Conservation (phyloP, 2,888 invertebrate species). For the Drosophila austrosaltans region DNA sequence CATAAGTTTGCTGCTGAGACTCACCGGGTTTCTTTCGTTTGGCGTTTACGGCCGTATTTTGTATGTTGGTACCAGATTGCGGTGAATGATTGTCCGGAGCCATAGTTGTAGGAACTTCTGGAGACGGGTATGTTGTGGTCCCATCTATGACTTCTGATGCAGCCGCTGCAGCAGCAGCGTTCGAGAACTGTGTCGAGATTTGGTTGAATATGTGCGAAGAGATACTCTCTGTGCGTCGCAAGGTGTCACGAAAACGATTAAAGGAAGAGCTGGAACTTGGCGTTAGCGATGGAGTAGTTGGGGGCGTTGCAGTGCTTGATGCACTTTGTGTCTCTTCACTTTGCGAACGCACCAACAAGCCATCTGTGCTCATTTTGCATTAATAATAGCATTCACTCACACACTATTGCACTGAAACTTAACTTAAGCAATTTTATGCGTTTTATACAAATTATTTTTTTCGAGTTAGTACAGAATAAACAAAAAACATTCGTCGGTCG, state of each 20-base stretch:
- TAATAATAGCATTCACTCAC: slow-evolving; percentile 3
- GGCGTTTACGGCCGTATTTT: slow-evolving; percentile 24
- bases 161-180: slow-evolving; percentile 76
- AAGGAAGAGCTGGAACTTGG: slow-evolving; percentile 71
- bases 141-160: slow-evolving; percentile 77
- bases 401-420: slow-evolving; percentile 25
- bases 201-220: slow-evolving; percentile 80
- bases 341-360: slow-evolving; percentile 77
- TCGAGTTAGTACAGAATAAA: slow-evolving; percentile 37
- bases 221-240: slow-evolving; percentile 81
- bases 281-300: slow-evolving; percentile 44
- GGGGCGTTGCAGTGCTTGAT: slow-evolving; percentile 18
- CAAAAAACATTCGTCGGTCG: slow-evolving; percentile 35
- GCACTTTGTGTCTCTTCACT: slow-evolving; percentile 74
- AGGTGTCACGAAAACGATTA: slow-evolving; percentile 81
- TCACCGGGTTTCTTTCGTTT: slow-evolving; percentile 78
- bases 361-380: slow-evolving; percentile 77
- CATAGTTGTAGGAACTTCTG: slow-evolving; percentile 40
- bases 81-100: slow-evolving; percentile 12
- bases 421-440: not conserved
- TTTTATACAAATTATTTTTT: slow-evolving; percentile 27
- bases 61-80: slow-evolving; percentile 15
- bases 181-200: slow-evolving; percentile 79
- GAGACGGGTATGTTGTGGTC: slow-evolving; percentile 63
- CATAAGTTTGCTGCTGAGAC: slow-evolving; percentile 35